A percentile compares a stretch with the other conserved stretches of the same genome.
Evolutionary conservation across 2,113 vertebrate species (phyloP).

Genomic region (Emberiza fucata): DNA sequence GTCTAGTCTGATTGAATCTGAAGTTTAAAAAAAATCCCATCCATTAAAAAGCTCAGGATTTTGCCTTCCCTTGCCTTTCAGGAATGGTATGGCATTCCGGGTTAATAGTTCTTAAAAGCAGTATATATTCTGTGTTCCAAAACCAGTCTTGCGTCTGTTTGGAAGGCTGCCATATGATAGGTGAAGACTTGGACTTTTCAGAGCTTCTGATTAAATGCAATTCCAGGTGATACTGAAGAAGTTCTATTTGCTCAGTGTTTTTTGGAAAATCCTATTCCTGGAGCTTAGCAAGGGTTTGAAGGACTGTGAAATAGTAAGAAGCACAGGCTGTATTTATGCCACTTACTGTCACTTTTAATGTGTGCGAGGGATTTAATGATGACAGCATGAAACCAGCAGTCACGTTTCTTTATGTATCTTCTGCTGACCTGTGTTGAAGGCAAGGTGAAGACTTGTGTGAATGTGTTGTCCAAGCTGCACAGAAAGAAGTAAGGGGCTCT

Average conservation of each 20-base stretch:
- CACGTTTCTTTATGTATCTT: background rate
- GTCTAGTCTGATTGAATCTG: background rate
- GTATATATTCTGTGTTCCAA: background rate
- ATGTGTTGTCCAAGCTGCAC: background rate
- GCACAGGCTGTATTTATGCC: background rate
- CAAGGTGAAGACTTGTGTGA: background rate
- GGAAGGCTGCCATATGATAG: background rate
- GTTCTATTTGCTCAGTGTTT: background rate
- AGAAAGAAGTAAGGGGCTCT: background rate
- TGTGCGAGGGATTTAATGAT: background rate
- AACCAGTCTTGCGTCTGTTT: background rate
- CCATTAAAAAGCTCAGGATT: background rate
- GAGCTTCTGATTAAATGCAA: background rate
- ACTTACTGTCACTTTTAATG: background rate
- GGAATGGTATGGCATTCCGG: background rate
- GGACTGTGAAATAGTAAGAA: background rate
- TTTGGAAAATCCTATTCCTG: background rate
- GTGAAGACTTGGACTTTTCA: background rate
- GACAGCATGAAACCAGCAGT: background rate
- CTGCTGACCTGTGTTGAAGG: background rate
- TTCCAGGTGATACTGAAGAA: background rate
- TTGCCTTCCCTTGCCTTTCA: background rate
- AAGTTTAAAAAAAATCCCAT: background rate
- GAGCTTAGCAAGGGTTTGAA: background rate
- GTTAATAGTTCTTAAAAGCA: background rate